Evolutionary conservation across 92 coral and sea anemone species (phyloP).

Genomic region (Phymanthus crucifer): DNA sequence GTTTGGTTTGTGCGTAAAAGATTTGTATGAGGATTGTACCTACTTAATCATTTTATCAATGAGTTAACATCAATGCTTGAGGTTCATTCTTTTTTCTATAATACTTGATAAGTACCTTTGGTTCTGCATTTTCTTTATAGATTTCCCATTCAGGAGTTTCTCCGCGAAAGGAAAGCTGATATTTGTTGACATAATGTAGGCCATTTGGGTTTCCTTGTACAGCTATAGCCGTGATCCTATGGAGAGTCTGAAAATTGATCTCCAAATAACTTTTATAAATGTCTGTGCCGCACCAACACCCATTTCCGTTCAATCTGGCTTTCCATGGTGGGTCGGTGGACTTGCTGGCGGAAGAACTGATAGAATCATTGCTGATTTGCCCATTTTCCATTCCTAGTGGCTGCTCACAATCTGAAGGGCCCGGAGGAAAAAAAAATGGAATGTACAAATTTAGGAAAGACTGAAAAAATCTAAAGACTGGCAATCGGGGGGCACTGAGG

Average conservation of each 20-base stretch:
- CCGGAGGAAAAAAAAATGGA: too few species aligned
- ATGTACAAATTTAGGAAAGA: slow-evolving; percentile 12
- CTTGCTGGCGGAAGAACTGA: slow-evolving; percentile 23
- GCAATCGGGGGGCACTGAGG: too few species aligned
- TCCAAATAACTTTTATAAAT: slow-evolving; percentile 12
- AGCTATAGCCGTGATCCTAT: slow-evolving; percentile 32
- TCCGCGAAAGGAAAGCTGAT: neutral
- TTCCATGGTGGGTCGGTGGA: slow-evolving; percentile 31
- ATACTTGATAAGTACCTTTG: neutral
- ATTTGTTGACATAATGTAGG: neutral
- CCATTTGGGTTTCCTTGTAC: neutral
- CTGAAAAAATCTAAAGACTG: too few species aligned
- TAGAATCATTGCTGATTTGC: slow-evolving; percentile 11
- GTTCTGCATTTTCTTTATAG: neutral
- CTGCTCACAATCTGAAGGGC: slow-evolving; percentile 29
- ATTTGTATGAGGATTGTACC: too few species aligned
- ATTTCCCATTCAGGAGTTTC: neutral
- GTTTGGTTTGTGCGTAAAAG: too few species aligned
- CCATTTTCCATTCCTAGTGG: slow-evolving; percentile 60
- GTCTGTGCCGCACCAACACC: slow-evolving; percentile 42
- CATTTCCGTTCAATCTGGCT: slow-evolving; percentile 35
- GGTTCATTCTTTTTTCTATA: too few species aligned
- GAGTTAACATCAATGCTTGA: too few species aligned
- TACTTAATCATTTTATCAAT: too few species aligned
- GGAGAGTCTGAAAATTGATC: slow-evolving; percentile 20